Evolutionary conservation across 2,888 invertebrate genomes (phyloP).

Genomic region (Rhagium mordax): DNA sequence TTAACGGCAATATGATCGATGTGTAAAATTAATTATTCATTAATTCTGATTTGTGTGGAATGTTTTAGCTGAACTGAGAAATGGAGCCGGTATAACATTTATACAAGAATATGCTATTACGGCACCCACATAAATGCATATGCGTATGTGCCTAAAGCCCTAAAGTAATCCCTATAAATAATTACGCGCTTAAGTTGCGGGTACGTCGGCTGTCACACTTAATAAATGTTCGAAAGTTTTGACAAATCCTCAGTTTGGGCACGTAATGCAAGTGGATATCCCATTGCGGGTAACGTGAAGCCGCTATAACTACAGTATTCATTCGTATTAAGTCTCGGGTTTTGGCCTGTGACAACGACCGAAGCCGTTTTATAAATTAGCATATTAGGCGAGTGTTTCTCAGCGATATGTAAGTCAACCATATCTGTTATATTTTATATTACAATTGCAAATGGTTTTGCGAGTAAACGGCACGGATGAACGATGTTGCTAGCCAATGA

Average conservation of each 20-base stretch:
- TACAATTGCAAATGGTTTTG: constrained; percentile 24
- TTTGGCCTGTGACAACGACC: constrained; percentile 18
- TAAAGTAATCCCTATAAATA: neutral
- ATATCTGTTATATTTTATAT: constrained; percentile 16
- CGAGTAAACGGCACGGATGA: neutral
- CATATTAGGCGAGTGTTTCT: constrained; percentile 31
- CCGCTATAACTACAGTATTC: neutral
- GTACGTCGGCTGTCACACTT: constrained; percentile 13
- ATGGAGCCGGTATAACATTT: no score
- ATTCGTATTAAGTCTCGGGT: constrained; percentile 14
- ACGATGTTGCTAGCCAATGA: neutral
- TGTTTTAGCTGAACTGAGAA: no score
- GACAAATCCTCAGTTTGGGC: constrained; percentile 17
- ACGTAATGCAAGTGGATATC: constrained; percentile 3
- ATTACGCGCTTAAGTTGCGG: neutral
- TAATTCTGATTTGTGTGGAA: no score
- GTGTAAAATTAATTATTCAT: no score
- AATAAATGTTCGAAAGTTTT: constrained; percentile 18
- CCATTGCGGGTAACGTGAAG: constrained; percentile 1
- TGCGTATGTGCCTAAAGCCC: neutral
- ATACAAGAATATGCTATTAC: neutral
- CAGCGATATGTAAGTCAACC: constrained; percentile 29
- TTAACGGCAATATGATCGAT: no score
- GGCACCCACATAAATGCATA: neutral
- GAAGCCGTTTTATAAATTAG: constrained; percentile 30